Percentiles rank a stretch among this genome's conserved stretches.
phyloP scores from a whole-genome alignment of 2,113 vertebrate genomes.

The Brachyhypopomus gauderio region DNA sequence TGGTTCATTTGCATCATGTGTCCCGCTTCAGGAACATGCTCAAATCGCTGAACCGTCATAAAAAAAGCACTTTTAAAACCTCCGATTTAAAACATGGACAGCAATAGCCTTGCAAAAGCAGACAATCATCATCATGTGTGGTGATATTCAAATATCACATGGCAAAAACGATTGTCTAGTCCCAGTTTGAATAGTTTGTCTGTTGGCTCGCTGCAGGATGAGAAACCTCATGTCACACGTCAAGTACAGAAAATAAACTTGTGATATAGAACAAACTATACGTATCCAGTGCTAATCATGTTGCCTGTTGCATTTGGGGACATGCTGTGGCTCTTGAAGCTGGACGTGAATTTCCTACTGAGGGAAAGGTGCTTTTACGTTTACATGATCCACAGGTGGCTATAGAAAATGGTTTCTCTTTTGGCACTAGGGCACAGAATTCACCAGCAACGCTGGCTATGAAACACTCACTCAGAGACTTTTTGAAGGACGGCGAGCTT shows the following conservation, averaged over 20 bases:
- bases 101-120: too few species aligned
- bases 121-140: too few species aligned
- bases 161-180: neutral
- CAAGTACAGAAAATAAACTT: neutral
- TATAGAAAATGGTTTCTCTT: neutral
- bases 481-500: conserved; percentile 86
- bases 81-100: too few species aligned
- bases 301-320: neutral
- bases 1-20: conserved; percentile 54
- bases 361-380: neutral
- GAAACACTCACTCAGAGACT: conserved; percentile 83
- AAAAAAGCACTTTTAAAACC: neutral
- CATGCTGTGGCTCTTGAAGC: neutral
- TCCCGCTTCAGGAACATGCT: conserved; percentile 4
- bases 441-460: conserved; percentile 82
- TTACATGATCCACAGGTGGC: neutral
- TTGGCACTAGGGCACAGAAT: conserved; percentile 80
- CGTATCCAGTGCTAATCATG: neutral
- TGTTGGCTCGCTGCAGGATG: neutral
- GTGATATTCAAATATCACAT: neutral
- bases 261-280: neutral
- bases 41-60: neutral
- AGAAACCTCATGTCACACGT: neutral
- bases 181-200: neutral
- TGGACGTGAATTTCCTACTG: neutral